Base-by-base conservation (phyloP, 1,140 invertebrate species). In the Vanessa atalanta region DNA sequence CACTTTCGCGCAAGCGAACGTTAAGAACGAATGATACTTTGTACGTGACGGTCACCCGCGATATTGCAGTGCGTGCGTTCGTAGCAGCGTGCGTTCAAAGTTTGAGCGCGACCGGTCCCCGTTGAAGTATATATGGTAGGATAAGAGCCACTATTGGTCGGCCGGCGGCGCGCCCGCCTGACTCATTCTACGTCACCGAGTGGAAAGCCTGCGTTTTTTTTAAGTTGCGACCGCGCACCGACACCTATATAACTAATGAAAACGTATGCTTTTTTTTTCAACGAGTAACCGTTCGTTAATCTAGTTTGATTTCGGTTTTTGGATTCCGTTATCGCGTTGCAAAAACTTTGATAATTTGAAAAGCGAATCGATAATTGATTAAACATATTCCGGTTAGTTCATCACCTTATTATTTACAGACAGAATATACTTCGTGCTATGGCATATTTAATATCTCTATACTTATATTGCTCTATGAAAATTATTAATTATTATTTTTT, bases 121-220 rank as follows among this genome's bases (percentile, higher is more conserved):
- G 72, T 79, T 80, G 76, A 79, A 77, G 85, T 83, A 82, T 89
- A 87, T 88, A 89, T 81, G 76, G 70, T 69, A 65, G 70, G 70
- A 76, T 68, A 79, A 77, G 51, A 76, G 78, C 78, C 65, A 70
- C 75, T 47, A 89, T 89, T 87, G 87, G 87, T 61, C 67, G 80
- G 66, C 43, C 20, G 55, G 47, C 76, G 84, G 68, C 87, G 84
- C 80, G 85, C 85, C 85, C 82, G 87, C 86, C 73, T 79, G 75
- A 73, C 75, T 81, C 80, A 79, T 75, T 48, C 73, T 84, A 86
- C 84, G 83, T 88, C 83, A 85, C 74, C 37, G 53, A 76, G 73
- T 83, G 79, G 76, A 86, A 88, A 86, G 84, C 84, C 83, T 84
- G 78, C 73, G 66, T 48, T 77, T 78, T 76, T 79, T 79, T 67